Conservation (phyloP, 2,797 vertebrate species). For the Cichlasoma orientale region DNA sequence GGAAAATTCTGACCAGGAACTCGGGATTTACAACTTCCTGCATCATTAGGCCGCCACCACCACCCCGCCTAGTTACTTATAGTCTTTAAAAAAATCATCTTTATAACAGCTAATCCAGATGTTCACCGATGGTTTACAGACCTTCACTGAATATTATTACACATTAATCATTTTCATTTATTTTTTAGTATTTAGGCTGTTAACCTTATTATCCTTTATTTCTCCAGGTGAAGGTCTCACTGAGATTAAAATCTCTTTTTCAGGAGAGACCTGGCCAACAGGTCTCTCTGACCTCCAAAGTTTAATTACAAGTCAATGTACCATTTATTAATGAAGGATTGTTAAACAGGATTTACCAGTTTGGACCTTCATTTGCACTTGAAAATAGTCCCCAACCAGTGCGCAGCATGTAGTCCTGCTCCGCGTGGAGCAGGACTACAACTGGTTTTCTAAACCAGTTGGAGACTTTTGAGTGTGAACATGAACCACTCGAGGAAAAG, state of each 20-base stretch:
- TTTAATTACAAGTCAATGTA: not conserved
- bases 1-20: too few species aligned
- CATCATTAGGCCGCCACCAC: too few species aligned
- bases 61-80: too few species aligned
- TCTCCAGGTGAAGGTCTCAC: too few species aligned
- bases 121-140: not conserved
- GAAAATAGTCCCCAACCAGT: not conserved
- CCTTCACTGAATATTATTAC: not conserved
- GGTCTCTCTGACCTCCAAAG: too few species aligned
- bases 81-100: too few species aligned
- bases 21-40: too few species aligned
- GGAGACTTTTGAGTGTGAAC: not conserved
- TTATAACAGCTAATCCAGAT: not conserved
- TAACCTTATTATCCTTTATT: not conserved
- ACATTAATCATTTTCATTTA: not conserved
- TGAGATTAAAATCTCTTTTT: too few species aligned
- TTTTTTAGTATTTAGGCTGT: not conserved
- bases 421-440: not conserved
- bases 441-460: too few species aligned
- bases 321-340: not conserved
- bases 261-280: too few species aligned
- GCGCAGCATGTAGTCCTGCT: not conserved
- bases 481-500: not conserved
- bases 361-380: not conserved
- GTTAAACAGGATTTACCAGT: not conserved